Percentiles rank a stretch among this genome's conserved stretches.
phyloP scores from a whole-genome alignment of 2,797 vertebrate species.

The Typhlichthys eigenmanni region DNA sequence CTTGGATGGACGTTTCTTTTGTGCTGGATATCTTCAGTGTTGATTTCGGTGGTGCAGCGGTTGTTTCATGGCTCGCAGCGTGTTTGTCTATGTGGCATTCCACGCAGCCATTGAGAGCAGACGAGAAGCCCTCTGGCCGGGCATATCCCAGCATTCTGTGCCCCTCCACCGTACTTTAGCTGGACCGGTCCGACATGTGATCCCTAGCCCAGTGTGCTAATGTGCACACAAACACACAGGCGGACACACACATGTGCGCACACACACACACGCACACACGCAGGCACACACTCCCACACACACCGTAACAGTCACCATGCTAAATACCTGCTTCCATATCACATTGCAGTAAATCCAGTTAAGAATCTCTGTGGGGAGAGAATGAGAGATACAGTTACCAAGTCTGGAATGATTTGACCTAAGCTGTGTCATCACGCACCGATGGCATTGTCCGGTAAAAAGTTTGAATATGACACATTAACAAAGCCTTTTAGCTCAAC shows the following conservation, averaged over 20 bases:
- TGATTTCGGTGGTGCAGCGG: slow-evolving; percentile 72
- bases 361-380: slow-evolving; percentile 64
- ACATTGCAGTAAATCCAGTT: slow-evolving; percentile 73
- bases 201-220: slow-evolving; percentile 53
- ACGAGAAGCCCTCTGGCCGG: slow-evolving; percentile 60
- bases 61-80: slow-evolving; percentile 77
- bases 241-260: slow-evolving; percentile 2
- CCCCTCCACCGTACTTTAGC: slow-evolving; percentile 22
- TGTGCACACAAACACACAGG: background rate
- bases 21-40: slow-evolving; percentile 60
- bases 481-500: slow-evolving; percentile 59
- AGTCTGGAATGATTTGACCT: slow-evolving; percentile 72
- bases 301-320: slow-evolving; percentile 46
- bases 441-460: slow-evolving; percentile 65
- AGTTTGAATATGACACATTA: slow-evolving; percentile 64
- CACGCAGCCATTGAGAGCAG: slow-evolving; percentile 68
- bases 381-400: slow-evolving; percentile 69
- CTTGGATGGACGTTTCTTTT: slow-evolving; percentile 71
- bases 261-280: slow-evolving; percentile 15
- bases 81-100: slow-evolving; percentile 77
- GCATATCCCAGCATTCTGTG: slow-evolving; percentile 62
- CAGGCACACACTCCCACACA: slow-evolving; percentile 1
- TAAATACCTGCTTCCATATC: slow-evolving; percentile 66
- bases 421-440: slow-evolving; percentile 63
- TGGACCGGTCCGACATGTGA: slow-evolving; percentile 64